Conservation (phyloP, 2,797 vertebrate species). For the Anableps anableps region DNA sequence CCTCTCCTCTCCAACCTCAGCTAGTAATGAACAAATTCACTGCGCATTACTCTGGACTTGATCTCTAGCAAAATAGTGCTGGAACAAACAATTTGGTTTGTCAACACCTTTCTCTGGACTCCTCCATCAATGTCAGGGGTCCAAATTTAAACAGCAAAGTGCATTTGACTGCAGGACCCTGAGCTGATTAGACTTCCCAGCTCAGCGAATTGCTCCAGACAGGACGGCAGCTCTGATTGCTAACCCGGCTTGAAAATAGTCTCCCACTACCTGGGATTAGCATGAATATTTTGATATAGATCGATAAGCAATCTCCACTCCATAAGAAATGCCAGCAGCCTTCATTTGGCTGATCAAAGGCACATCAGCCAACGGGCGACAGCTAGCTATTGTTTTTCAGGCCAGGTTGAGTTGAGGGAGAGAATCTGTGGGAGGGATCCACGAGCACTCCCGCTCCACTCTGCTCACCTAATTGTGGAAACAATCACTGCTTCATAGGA, state of each 20-base stretch:
- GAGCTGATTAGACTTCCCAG: conserved; percentile 99
- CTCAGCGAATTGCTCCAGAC: conserved; percentile 99
- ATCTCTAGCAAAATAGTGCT: conserved; percentile 99
- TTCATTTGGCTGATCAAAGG: conserved; percentile 99
- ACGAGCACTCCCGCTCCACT: conserved; percentile 77
- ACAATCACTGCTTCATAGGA: conserved; percentile 92
- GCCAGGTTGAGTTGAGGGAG: conserved; percentile 76
- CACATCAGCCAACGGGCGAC: conserved; percentile 91
- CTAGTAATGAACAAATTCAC: conserved; percentile 99
- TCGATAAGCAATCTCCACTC: conserved; percentile 99
- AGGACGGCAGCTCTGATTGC: conserved; percentile 99
- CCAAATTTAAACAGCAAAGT: conserved; percentile 99
- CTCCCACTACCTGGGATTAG: conserved; percentile 93
- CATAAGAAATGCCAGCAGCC: conserved; percentile 99
- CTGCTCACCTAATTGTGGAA: conserved; percentile 89
- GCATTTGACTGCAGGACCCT: conserved; percentile 99
- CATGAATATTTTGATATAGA: conserved; percentile 99
- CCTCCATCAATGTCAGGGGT: conserved; percentile 99
- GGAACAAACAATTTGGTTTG: conserved; percentile 99
- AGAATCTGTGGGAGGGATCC: conserved; percentile 84
- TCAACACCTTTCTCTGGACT: conserved; percentile 99
- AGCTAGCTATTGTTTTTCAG: conserved; percentile 95
- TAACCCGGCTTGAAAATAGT: conserved; percentile 99
- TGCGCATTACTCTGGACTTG: conserved; percentile 99
- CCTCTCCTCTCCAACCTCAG: conserved; percentile 61